phyloP scores from a whole-genome alignment of 2,888 invertebrate genomes.

The Horisme vitalbata region DNA sequence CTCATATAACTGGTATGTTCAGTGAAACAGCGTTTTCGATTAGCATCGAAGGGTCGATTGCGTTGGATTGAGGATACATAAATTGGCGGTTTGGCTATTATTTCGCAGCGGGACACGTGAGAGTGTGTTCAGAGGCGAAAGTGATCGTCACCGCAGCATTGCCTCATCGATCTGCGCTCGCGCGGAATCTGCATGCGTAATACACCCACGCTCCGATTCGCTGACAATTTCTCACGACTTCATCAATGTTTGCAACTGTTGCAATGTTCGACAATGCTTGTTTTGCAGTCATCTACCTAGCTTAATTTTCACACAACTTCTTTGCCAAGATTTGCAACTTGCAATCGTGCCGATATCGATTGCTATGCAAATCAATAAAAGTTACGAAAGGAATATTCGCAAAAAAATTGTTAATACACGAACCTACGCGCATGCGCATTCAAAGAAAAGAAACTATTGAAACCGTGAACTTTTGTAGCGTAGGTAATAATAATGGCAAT shows the following conservation, averaged over 20 bases:
- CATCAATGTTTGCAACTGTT: conserved; percentile 52
- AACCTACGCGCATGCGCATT: conserved; percentile 38
- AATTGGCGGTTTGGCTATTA: conserved; percentile 3
- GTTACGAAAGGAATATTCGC: conserved; percentile 42
- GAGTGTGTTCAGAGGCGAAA: conserved; percentile 61
- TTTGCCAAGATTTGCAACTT: conserved; percentile 47
- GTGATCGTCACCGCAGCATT: conserved; percentile 62
- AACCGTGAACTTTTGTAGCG: conserved; percentile 40
- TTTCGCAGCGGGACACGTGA: conserved; percentile 37
- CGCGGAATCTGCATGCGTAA: conserved; percentile 62
- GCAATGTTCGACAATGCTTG: conserved; percentile 55
- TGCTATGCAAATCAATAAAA: conserved; percentile 57
- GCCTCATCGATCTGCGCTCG: conserved; percentile 69
- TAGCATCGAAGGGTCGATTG: background rate
- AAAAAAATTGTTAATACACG: conserved; percentile 38
- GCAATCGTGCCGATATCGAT: conserved; percentile 49
- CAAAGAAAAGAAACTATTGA: conserved; percentile 34
- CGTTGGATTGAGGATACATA: background rate
- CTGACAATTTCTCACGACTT: conserved; percentile 68
- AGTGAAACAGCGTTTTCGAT: background rate
- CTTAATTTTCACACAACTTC: conserved; percentile 61
- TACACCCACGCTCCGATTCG: conserved; percentile 76
- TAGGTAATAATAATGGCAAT: conserved; percentile 36
- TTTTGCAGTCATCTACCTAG: conserved; percentile 55
- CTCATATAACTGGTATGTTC: too few species aligned